A percentile compares a stretch with the other conserved stretches of the same genome.
Conservation (phyloP, 2,797 vertebrate genomes). For the Poeciliopsis presidionis region DNA sequence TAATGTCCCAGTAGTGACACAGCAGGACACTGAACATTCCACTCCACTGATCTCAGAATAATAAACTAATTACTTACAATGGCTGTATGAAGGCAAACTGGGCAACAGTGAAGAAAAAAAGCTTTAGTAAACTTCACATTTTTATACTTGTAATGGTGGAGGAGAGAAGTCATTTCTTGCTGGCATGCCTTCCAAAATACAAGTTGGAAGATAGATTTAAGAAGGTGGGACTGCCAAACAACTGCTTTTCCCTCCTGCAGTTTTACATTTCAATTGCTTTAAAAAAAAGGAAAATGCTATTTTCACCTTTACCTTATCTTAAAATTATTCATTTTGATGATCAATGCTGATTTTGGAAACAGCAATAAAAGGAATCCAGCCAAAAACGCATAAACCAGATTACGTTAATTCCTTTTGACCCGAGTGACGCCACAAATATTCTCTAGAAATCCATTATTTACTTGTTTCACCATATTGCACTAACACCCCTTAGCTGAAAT, state of each 20-base stretch:
- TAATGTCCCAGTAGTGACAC: not conserved
- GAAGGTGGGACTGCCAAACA: not conserved
- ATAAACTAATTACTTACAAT: not conserved
- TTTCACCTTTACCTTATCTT: not conserved
- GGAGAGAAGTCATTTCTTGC: no score
- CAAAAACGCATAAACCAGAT: not conserved
- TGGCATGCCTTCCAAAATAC: not conserved
- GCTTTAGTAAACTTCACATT: not conserved
- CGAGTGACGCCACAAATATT: not conserved
- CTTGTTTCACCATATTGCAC: not conserved
- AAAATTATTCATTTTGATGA: not conserved
- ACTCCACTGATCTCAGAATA: not conserved
- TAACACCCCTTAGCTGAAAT: slow-evolving; percentile 13
- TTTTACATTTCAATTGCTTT: not conserved
- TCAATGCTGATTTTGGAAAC: not conserved
- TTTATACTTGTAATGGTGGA: not conserved
- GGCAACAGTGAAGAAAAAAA: not conserved
- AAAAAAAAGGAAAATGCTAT: not conserved
- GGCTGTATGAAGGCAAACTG: not conserved
- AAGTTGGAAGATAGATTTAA: not conserved
- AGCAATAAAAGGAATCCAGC: not conserved
- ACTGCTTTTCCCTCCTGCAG: not conserved
- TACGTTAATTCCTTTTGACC: not conserved
- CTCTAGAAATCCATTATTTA: slow-evolving; percentile 9
- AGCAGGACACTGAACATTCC: not conserved